A percentile compares a stretch with the other conserved stretches of the same genome.
These are phyloP conservation scores for Euwallacea similis DNA, from an alignment of 1,140 invertebrate genomes.

Conservation along the genomic window DNA sequence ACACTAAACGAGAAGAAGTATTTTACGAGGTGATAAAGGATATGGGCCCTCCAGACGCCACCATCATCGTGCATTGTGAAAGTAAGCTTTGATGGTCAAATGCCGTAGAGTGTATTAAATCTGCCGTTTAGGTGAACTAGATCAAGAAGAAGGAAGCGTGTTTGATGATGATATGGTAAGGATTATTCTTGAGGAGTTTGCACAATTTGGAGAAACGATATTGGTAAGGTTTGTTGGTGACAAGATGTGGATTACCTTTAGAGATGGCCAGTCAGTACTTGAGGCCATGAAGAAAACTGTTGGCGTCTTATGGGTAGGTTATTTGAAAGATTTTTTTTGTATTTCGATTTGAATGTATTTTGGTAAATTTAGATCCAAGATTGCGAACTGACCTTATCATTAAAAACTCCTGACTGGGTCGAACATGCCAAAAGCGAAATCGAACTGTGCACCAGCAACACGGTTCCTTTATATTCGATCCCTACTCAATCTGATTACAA, in stretches of 20 bases:
- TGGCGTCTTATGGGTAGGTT: constrained; percentile 36
- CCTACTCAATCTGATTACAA: constrained; percentile 49
- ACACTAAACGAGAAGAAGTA: constrained; percentile 69
- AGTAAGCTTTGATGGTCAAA: constrained; percentile 10
- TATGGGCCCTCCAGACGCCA: constrained; percentile 94
- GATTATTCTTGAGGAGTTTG: constrained; percentile 70
- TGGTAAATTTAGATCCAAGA: constrained; percentile 63
- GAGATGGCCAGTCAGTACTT: constrained; percentile 81
- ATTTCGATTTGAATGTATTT: background rate
- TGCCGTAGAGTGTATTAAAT: background rate
- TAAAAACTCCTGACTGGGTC: constrained; percentile 86
- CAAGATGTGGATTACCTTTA: constrained; percentile 87
- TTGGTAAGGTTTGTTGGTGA: constrained; percentile 88
- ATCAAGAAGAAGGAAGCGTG: constrained; percentile 53
- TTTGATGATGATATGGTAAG: constrained; percentile 75
- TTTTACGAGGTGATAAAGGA: constrained; percentile 84
- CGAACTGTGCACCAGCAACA: constrained; percentile 79
- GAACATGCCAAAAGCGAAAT: constrained; percentile 79
- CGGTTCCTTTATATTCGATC: constrained; percentile 68
- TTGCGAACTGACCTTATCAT: constrained; percentile 67
- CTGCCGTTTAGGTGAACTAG: constrained; percentile 37
- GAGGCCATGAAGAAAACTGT: constrained; percentile 62
- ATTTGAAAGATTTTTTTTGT: background rate
- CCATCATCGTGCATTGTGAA: constrained; percentile 74
- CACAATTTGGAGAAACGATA: constrained; percentile 81